A percentile compares a stretch with the other conserved stretches of the same genome.
Evolutionary conservation across 2,797 vertebrate species (phyloP).

Genomic region (Acropternis orthonyx): DNA sequence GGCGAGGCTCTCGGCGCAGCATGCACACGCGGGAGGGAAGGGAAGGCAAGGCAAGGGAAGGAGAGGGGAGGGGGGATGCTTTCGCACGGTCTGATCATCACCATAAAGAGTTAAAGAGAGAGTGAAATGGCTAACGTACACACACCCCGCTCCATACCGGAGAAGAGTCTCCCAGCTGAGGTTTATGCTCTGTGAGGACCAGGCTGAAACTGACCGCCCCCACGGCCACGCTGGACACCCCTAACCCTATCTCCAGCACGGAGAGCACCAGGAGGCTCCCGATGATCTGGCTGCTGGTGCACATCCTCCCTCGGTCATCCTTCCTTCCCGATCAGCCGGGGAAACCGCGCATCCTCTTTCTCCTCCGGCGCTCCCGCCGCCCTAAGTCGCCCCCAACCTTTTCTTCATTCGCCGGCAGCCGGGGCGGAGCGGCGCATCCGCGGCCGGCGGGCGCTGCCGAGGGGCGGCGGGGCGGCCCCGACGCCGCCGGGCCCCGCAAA

Average conservation of each 20-base stretch:
- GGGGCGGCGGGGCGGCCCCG: neutral
- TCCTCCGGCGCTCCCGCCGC: constrained; percentile 7
- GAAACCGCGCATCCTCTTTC: constrained; percentile 68
- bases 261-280: constrained; percentile 96
- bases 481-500: neutral
- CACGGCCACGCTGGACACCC: constrained; percentile 94
- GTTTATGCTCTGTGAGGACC: constrained; percentile 84
- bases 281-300: constrained; percentile 97
- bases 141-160: constrained; percentile 99
- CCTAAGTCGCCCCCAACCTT: constrained; percentile 69
- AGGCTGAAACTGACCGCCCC: constrained; percentile 92
- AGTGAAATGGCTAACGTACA: constrained; percentile 90
- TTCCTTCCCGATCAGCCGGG: constrained; percentile 82
- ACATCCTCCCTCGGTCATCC: constrained; percentile 94
- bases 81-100: constrained; percentile 60
- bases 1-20: neutral
- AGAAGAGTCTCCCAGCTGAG: constrained; percentile 95
- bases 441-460: neutral
- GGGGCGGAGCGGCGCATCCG: constrained; percentile 48
- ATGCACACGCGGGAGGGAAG: constrained; percentile 1
- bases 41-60: neutral
- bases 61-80: neutral
- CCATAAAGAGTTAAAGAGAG: constrained; percentile 80
- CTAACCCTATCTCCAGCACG: constrained; percentile 96
- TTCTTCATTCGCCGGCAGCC: constrained; percentile 61